Evolutionary conservation across 2,797 vertebrate genomes (phyloP), one percentile per base, ranked within the genome.

Genomic region (Tenualosa thibaudeaui): DNA sequence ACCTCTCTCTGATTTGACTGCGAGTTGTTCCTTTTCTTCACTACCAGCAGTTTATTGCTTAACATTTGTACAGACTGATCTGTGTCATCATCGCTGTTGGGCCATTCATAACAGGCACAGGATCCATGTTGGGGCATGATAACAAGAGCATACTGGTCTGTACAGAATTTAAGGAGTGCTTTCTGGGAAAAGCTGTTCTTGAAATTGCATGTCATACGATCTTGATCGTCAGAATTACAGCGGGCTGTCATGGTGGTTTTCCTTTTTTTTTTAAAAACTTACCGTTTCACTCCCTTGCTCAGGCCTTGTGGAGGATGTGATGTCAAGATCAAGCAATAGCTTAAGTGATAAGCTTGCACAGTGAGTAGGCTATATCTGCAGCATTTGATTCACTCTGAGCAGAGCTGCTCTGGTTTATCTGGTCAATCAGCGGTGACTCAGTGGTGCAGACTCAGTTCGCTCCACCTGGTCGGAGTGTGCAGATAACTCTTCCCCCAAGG

Each of bases 21-120:
- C 6, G 1, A 75, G 68, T 15, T 43, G 37, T 75, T 68, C 24
- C 7, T 26, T 31, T 75, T 71, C 37, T 71, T 43, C 10, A 90
- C 86, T 26, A 85, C 92, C 93, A 94, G 92, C 92, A 85, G 86
- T 92, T 94, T 94, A 92, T 81, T 56, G 49, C 85, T 83, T 31
- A 83, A 87, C 87, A 91, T 92, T 89, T 92, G 92, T 4, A 40
- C 13, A 71, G 26, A 71, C 26, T 40, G 24, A 71, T 40, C 26
- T 71, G 65, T 71, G 31, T 75, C 31, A 75, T 75, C 68, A 75
- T 43, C 43, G 68, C 31, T 31, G 65, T 68, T 68, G 68, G 15
- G 68, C 68, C 5, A 0, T 40, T 75, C 37, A 75, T 13, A 43
- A 31, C 37, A 17, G 68, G 37, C 13, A 43, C 19, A 43, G 43